Evolutionary conservation across 2,113 vertebrate genomes (phyloP).

Genomic region (Australoheros scitulus): DNA sequence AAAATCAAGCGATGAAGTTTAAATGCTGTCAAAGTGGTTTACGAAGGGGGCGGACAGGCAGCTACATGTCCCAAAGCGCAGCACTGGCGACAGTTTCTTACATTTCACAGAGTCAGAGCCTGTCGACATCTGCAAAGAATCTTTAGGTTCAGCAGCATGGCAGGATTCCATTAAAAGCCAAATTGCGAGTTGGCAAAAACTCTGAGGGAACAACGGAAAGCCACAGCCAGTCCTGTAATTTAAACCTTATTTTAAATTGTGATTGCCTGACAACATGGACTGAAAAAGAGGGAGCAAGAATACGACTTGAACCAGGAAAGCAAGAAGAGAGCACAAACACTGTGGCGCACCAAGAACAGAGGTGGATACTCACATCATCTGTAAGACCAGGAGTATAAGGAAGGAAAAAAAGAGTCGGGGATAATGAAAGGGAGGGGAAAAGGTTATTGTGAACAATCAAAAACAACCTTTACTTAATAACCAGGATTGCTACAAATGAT

Average conservation of each 20-base stretch:
- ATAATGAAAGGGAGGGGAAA: background rate
- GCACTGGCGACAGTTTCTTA: slow-evolving; percentile 77
- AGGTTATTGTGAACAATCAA: background rate
- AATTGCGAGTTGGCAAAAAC: slow-evolving; percentile 98
- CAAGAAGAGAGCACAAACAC: slow-evolving; percentile 25
- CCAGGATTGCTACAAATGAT: background rate
- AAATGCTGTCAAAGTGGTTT: slow-evolving; percentile 12
- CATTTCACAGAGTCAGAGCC: slow-evolving; percentile 88
- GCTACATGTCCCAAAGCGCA: slow-evolving; percentile 39
- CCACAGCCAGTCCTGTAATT: slow-evolving; percentile 96
- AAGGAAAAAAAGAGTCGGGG: background rate
- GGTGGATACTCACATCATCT: background rate
- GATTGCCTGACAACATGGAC: slow-evolving; percentile 79
- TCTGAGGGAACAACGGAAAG: slow-evolving; percentile 95
- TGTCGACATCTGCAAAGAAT: slow-evolving; percentile 98
- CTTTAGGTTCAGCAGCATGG: slow-evolving; percentile 94
- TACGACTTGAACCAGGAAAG: background rate
- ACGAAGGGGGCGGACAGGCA: slow-evolving; percentile 1
- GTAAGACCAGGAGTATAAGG: background rate
- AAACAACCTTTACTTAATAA: background rate
- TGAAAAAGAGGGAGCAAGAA: slow-evolving; percentile 45
- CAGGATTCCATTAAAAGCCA: slow-evolving; percentile 98
- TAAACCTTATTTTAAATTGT: slow-evolving; percentile 95
- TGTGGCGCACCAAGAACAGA: slow-evolving; percentile 14
- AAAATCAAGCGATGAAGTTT: background rate